phyloP scores from a whole-genome alignment of 2,888 invertebrate genomes.

The Lordiphosa andalusiaca region DNA sequence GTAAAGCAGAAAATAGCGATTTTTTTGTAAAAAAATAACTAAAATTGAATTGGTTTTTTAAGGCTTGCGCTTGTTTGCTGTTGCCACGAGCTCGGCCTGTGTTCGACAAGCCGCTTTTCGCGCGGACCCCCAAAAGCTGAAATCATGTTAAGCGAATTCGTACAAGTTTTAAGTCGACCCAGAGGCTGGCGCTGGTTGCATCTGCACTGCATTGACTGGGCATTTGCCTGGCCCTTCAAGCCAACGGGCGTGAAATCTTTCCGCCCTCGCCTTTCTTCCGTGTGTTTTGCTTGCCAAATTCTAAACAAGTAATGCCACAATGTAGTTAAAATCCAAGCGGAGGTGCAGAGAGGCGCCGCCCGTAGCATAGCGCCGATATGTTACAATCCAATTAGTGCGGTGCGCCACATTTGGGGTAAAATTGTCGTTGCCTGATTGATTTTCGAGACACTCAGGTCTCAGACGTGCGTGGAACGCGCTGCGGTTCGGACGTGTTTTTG shows the following conservation, averaged over 20 bases:
- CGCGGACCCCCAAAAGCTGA: conserved; percentile 29
- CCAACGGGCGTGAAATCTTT: conserved; percentile 43
- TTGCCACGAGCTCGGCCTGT: background rate
- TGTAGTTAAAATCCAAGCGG: conserved; percentile 41
- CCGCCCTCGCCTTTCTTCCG: conserved; percentile 27
- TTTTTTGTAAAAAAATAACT: too few relatives aligned
- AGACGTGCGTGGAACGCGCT: conserved; percentile 78
- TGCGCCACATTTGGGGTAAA: conserved; percentile 47
- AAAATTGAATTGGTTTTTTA: too few relatives aligned
- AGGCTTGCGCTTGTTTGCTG: too few relatives aligned
- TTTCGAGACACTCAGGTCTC: conserved; percentile 49
- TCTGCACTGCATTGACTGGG: conserved; percentile 24
- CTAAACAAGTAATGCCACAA: conserved; percentile 55
- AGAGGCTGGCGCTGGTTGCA: conserved; percentile 25
- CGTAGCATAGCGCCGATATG: conserved; percentile 55
- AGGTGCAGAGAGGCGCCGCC: conserved; percentile 28
- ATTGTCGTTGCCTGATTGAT: conserved; percentile 50
- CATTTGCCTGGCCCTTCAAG: conserved; percentile 20
- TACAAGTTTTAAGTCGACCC: conserved; percentile 64
- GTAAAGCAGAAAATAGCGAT: too few relatives aligned
- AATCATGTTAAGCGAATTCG: conserved; percentile 63
- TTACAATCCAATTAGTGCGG: conserved; percentile 79
- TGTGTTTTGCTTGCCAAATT: conserved; percentile 62
- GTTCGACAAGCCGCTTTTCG: conserved; percentile 47
- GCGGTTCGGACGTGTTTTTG: conserved; percentile 78